Conservation (phyloP, 2,797 vertebrate genomes). For the Galagoides demidoff region DNA sequence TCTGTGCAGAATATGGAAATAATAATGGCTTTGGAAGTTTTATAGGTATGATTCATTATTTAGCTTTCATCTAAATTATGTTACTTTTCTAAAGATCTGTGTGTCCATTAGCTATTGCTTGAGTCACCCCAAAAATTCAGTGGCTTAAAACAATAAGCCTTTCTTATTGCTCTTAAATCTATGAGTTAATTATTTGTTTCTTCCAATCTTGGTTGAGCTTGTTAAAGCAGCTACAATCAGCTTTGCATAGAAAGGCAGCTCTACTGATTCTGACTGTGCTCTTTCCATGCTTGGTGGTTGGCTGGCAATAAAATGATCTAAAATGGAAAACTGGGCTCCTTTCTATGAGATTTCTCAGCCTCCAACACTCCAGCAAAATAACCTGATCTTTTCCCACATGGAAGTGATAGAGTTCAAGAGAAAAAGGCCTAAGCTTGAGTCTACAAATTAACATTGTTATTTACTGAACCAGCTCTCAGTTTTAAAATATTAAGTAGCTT, state of each 20-base stretch:
- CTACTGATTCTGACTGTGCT: background rate
- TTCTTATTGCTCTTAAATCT: background rate
- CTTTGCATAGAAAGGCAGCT: background rate
- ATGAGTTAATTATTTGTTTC: background rate
- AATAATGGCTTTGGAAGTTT: background rate
- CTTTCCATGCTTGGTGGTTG: background rate
- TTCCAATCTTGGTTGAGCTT: background rate
- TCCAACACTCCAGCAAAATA: background rate
- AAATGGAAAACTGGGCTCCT: background rate
- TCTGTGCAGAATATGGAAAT: background rate
- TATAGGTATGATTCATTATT: background rate
- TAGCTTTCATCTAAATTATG: background rate
- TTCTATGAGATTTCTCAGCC: background rate
- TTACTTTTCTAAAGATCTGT: conserved; percentile 29
- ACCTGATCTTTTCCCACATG: background rate
- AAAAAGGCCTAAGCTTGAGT: background rate
- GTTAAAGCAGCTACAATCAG: background rate
- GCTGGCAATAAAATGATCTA: background rate
- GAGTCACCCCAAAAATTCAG: background rate
- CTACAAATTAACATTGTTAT: too few relatives aligned
- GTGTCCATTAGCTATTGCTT: background rate
- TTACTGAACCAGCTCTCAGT: too few relatives aligned
- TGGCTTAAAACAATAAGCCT: conserved; percentile 10
- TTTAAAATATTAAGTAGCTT: too few relatives aligned
- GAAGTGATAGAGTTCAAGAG: background rate